phyloP scores from a whole-genome alignment of 35 echinoderm and acorn worm species.

The Acanthaster planci region DNA sequence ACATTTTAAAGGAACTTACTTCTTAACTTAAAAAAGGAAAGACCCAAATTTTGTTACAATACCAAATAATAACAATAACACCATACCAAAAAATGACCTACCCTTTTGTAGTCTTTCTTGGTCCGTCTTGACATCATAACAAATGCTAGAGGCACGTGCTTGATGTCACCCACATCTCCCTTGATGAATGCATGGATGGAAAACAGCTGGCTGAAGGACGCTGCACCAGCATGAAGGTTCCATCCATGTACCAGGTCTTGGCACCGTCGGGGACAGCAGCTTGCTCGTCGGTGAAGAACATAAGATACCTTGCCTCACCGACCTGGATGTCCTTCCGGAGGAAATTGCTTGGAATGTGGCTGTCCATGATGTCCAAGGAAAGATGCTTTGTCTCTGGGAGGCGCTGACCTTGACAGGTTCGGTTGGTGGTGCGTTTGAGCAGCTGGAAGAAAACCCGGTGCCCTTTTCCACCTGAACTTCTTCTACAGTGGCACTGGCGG shows the following conservation, averaged over 20 bases:
- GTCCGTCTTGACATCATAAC: slow-evolving; percentile 46
- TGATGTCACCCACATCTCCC: background rate
- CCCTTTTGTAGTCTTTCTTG: slow-evolving; percentile 48
- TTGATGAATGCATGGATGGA: slow-evolving; percentile 48
- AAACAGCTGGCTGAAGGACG: slow-evolving; percentile 51
- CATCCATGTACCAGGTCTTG: slow-evolving; percentile 48
- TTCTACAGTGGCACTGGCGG: background rate
- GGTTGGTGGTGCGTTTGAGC: background rate
- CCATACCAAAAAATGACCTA: too few relatives aligned
- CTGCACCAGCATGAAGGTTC: slow-evolving; percentile 38
- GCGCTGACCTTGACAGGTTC: background rate
- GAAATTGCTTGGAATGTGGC: background rate
- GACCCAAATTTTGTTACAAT: too few relatives aligned
- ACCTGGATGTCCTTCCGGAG: background rate
- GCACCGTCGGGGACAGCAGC: background rate
- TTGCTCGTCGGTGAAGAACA: background rate
- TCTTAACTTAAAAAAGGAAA: too few relatives aligned
- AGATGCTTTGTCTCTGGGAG: background rate
- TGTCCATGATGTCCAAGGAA: background rate
- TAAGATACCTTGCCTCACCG: background rate
- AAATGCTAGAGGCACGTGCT: slow-evolving; percentile 57
- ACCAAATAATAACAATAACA: too few relatives aligned
- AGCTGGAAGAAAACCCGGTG: background rate
- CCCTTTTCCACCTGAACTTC: background rate
- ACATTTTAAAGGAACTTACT: too few relatives aligned